Evolutionary conservation across 2,888 invertebrate genomes (phyloP).

Genomic region (Agonum fuliginosum): DNA sequence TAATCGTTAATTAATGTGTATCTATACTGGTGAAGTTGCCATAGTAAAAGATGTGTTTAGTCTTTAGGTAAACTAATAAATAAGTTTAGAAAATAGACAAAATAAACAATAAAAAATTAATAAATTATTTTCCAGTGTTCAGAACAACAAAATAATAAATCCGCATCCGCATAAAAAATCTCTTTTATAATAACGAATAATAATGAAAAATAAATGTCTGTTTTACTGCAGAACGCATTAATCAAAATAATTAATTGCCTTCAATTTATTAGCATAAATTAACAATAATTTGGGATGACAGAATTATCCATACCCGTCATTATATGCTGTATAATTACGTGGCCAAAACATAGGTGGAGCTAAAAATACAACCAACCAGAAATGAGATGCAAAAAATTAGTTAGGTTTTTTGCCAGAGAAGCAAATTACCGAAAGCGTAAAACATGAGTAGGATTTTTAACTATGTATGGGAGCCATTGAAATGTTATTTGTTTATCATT

Average conservation of each 20-base stretch:
- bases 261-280: slow-evolving; percentile 57
- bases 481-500: no score
- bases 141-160: neutral
- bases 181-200: slow-evolving; percentile 7
- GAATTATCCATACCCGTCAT: slow-evolving; percentile 41
- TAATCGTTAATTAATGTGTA: no score
- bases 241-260: slow-evolving; percentile 54
- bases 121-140: no score
- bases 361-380: neutral
- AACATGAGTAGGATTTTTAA: no score
- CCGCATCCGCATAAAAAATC: neutral
- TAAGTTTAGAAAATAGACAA: neutral
- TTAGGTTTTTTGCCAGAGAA: neutral
- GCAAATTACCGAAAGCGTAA: neutral
- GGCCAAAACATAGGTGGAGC: neutral
- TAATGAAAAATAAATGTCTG: slow-evolving; percentile 44
- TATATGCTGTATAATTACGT: neutral
- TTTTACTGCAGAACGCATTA: slow-evolving; percentile 39
- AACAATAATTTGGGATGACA: slow-evolving; percentile 54
- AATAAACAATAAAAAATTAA: neutral
- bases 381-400: neutral
- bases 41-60: no score
- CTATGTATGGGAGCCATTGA: no score
- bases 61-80: no score
- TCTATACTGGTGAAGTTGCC: no score